Evolutionary conservation across 1,140 invertebrate genomes (phyloP).

Genomic region (Ceratosolen fusciceps): DNA sequence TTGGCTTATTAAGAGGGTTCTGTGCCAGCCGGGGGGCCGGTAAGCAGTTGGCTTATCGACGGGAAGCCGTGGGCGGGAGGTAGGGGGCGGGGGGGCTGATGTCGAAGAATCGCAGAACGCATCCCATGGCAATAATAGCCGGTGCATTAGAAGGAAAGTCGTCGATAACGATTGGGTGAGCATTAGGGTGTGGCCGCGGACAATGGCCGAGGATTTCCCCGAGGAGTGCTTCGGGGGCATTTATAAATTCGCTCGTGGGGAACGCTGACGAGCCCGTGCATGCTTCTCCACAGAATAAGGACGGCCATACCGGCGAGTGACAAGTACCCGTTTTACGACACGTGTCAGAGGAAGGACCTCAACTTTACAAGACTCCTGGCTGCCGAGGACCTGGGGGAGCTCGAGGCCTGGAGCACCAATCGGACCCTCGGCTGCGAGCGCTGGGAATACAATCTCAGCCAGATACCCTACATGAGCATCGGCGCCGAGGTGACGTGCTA

Average conservation of each 20-base stretch:
- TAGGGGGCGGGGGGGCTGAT: no score
- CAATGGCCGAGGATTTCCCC: not conserved
- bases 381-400: no score
- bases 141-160: not conserved
- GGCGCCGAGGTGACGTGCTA: conserved; percentile 69
- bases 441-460: conserved; percentile 73
- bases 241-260: not conserved
- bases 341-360: conserved; percentile 61
- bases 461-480: conserved; percentile 70
- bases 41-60: no score
- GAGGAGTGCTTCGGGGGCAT: no score
- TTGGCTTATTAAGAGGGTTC: no score
- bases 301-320: conserved; percentile 57
- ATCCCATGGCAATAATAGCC: no score
- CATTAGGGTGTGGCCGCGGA: no score
- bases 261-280: not conserved
- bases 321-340: conserved; percentile 65
- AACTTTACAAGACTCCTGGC: conserved; percentile 51
- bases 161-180: not conserved
- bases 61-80: no score
- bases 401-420: conserved; percentile 50
- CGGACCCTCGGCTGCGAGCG: conserved; percentile 57
- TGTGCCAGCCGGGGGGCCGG: no score
- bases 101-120: no score
- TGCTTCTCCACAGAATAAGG: conserved; percentile 52